phyloP scores from a whole-genome alignment of 1,140 invertebrate genomes.

The Habropoda laboriosa region DNA sequence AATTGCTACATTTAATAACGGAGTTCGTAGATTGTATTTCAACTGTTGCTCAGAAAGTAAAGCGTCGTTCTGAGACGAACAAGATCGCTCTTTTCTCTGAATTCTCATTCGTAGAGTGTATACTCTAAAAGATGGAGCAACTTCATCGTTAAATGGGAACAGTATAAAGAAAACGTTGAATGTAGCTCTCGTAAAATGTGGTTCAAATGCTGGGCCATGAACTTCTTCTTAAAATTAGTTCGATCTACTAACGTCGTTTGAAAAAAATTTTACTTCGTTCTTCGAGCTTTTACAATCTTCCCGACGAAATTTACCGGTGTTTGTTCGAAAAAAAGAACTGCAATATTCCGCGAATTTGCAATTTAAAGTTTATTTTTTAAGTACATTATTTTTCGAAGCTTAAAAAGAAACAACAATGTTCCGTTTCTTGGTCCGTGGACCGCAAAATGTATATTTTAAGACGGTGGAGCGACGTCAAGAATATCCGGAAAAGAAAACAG shows the following conservation, averaged over 20 bases:
- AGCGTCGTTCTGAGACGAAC: neutral
- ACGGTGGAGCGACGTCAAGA: neutral
- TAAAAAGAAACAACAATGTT: neutral
- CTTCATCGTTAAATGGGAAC: neutral
- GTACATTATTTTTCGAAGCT: too few relatives aligned
- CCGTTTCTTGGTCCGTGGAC: neutral
- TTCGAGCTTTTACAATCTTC: neutral
- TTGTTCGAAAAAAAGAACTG: too few relatives aligned
- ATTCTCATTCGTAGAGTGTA: neutral
- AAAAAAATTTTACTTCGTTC: neutral
- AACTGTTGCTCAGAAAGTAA: slow-evolving; percentile 1
- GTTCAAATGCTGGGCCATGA: too few relatives aligned
- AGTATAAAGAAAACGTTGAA: slow-evolving; percentile 10
- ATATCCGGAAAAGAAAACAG: slow-evolving; percentile 1
- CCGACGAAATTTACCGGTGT: too few relatives aligned
- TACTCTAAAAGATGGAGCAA: neutral
- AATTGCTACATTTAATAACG: too few relatives aligned
- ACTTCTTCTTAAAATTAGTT: neutral
- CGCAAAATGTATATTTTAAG: slow-evolving; percentile 16
- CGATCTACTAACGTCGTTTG: neutral
- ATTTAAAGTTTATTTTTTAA: neutral
- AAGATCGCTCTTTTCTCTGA: neutral
- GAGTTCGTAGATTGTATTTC: neutral
- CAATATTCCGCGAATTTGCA: neutral
- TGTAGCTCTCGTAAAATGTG: neutral